Percentiles rank a stretch among this genome's conserved stretches.
phyloP scores from a whole-genome alignment of 2,888 invertebrate genomes.

The Macroteleia sp. region DNA sequence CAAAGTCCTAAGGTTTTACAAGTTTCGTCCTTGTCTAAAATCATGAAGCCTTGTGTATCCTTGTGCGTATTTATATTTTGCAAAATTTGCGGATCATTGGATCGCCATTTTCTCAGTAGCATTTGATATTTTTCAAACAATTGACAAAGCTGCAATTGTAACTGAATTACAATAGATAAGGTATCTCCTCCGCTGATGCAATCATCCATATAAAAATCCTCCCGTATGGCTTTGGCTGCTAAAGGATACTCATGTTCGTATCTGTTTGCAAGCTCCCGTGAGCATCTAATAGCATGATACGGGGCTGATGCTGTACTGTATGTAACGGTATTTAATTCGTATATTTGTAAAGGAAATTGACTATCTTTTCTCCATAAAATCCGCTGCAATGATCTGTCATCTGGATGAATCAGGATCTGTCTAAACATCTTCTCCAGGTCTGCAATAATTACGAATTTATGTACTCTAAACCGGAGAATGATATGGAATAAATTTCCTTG shows the following conservation, averaged over 20 bases:
- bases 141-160: not conserved
- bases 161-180: not conserved
- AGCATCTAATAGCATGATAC: not conserved
- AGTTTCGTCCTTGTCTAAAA: not conserved
- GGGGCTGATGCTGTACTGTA: constrained; percentile 1
- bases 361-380: not conserved
- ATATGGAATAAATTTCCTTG: not conserved
- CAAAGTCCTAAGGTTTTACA: constrained; percentile 3
- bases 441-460: not conserved
- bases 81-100: not conserved
- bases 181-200: not conserved
- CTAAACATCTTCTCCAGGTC: constrained; percentile 3
- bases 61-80: not conserved
- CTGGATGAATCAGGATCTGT: not conserved
- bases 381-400: not conserved
- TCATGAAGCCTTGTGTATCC: not conserved
- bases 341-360: not conserved
- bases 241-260: not conserved
- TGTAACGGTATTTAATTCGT: constrained; percentile 1
- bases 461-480: not conserved
- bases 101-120: not conserved
- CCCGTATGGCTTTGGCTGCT: not conserved
- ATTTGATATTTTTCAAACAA: not conserved
- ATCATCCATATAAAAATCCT: constrained; percentile 9
- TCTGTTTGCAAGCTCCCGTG: not conserved